Conservation (phyloP, 2,888 invertebrate species). For the Vesta saturnalis region DNA sequence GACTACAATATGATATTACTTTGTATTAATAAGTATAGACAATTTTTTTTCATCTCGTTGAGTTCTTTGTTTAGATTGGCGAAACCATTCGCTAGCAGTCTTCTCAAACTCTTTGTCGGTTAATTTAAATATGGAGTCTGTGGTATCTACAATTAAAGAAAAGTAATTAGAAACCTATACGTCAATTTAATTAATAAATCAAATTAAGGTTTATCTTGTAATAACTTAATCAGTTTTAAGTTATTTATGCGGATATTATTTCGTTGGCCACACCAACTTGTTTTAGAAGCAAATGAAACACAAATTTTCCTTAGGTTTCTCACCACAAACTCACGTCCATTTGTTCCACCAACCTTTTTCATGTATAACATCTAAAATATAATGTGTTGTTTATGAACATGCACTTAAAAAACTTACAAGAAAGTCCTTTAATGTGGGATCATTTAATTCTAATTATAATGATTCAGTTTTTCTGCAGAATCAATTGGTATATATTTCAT, state of each 20-base stretch:
- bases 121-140: background rate
- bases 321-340: background rate
- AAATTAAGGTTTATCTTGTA: background rate
- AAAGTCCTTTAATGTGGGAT: background rate
- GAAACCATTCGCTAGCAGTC: background rate
- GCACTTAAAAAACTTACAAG: background rate
- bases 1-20: background rate
- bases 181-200: constrained; percentile 1
- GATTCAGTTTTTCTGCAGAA: background rate
- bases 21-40: too few species aligned
- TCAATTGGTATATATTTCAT: background rate
- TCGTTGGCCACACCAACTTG: background rate
- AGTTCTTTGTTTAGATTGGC: background rate
- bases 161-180: background rate
- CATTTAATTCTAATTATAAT: background rate
- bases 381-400: background rate
- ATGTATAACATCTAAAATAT: constrained; percentile 5
- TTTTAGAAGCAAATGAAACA: background rate
- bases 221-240: background rate
- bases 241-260: background rate
- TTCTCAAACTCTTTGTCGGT: background rate
- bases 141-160: background rate
- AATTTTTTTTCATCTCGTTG: background rate
- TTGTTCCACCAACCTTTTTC: constrained; percentile 4
- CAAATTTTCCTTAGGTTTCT: background rate